Evolutionary conservation across 2,113 vertebrate genomes (phyloP).

Genomic region (Aegotheles bennettii): DNA sequence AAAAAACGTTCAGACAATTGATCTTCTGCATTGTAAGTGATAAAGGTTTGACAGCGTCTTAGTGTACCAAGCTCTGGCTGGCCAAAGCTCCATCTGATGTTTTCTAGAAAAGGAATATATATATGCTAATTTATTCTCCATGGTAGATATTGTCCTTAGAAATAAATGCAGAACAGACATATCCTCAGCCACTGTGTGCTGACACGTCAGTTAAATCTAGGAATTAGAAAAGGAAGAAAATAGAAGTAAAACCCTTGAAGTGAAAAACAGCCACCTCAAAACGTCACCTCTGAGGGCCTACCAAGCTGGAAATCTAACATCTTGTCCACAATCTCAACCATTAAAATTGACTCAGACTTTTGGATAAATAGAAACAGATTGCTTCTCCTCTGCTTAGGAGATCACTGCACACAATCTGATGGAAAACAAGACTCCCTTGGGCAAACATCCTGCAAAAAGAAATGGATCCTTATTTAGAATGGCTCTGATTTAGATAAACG

Average conservation of each 20-base stretch:
- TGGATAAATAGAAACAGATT: not conserved
- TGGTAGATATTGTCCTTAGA: slow-evolving; percentile 6
- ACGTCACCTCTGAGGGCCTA: not conserved
- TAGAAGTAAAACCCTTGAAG: not conserved
- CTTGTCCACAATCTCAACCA: not conserved
- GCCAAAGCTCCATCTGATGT: not conserved
- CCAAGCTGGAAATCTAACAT: not conserved
- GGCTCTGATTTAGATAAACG: not conserved
- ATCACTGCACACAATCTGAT: not conserved
- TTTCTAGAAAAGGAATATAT: slow-evolving; percentile 28
- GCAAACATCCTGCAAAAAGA: not conserved
- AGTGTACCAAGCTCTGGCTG: not conserved
- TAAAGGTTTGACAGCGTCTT: not conserved
- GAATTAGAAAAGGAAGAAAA: not conserved
- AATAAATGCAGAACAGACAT: slow-evolving; percentile 7
- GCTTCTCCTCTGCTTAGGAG: not conserved
- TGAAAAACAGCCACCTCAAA: not conserved
- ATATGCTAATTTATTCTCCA: slow-evolving; percentile 29
- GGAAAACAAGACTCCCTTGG: not conserved
- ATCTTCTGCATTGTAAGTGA: not conserved
- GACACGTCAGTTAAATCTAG: not conserved
- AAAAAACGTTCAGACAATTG: not conserved
- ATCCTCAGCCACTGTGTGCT: not conserved
- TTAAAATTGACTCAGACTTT: not conserved
- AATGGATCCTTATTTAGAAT: not conserved